Evolutionary conservation across 2,888 invertebrate genomes (phyloP).

Genomic region (Netelia fuscicornis): DNA sequence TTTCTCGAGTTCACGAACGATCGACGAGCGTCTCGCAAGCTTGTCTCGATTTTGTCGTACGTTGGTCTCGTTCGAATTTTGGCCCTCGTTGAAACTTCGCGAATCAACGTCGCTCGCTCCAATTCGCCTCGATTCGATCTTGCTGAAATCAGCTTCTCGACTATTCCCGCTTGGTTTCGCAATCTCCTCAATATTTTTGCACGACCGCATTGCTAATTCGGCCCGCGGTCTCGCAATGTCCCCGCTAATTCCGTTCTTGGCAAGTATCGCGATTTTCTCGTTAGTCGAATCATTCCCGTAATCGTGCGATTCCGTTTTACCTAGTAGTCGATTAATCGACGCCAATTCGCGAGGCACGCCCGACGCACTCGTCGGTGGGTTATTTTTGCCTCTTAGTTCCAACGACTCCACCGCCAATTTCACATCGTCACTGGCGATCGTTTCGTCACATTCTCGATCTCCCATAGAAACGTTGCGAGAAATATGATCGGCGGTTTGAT

Average conservation of each 20-base stretch:
- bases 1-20: not conserved
- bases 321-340: conserved; percentile 62
- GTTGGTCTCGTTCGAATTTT: conserved; percentile 4
- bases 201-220: conserved; percentile 68
- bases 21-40: not conserved
- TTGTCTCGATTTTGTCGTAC: not conserved
- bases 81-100: conserved; percentile 32
- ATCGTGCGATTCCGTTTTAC: conserved; percentile 60
- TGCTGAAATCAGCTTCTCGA: not conserved
- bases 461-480: conserved; percentile 5
- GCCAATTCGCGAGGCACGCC: conserved; percentile 22
- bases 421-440: not conserved
- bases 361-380: not conserved
- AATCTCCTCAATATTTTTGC: conserved; percentile 60
- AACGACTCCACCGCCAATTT: not conserved
- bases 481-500: conserved; percentile 45
- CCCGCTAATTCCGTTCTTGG: conserved; percentile 70
- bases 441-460: not conserved
- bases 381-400: not conserved
- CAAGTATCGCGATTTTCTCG: conserved; percentile 39
- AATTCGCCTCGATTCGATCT: conserved; percentile 7
- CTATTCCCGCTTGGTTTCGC: conserved; percentile 63
- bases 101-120: conserved; percentile 22
- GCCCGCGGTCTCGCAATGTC: conserved; percentile 65
- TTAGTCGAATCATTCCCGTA: conserved; percentile 30